Evolutionary conservation across 2,888 invertebrate species (phyloP), one percentile per base, ranked within the genome.

Genomic region (Eupithecia dodoneata): DNA sequence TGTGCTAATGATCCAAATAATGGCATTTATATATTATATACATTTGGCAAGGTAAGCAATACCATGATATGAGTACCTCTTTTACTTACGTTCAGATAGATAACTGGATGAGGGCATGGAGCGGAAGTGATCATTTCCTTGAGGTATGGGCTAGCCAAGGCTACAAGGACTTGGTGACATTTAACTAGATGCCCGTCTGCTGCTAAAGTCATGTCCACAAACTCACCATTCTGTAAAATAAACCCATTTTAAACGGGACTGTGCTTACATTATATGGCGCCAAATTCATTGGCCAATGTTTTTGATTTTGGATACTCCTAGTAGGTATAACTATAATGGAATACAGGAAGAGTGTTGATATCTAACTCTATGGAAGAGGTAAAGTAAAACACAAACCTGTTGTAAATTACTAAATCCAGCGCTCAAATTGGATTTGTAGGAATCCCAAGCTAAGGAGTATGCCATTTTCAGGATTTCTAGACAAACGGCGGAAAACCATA

Each of bases 121-220:
- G 93, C 92, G 12, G 95, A 94, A 44, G 90, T 86, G 63, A 95
- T 91, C 30, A 95, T 87, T 65, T 93, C 92, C 79, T 94, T 95
- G 13, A 95, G 81, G 80, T 93, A 95, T 10, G 95, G 93, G 77
- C 95, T 95, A 49, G 94, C 92, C 74, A 95, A 84, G 0, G 95
- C 95, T 76, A 95, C 86, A 45, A 93, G 78, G 12, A 92, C 85
- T 84, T 93, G 91, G 77, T 93, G 95, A 12, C 94, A 94, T 86
- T 94, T 95, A 5, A 94, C 94, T 76, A 92, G 88, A 79, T 93
- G 93, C 2, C 94, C 94, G 84, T 94, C 94, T 4, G 94, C 94
- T 47, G 94, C 94, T 77, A 95, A 76, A 0, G 95, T 95, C 92
- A 95, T 92, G 75, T 95, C 95, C 42, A 95, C 95, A 84, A 95